Percentiles rank a stretch among this genome's conserved stretches.
phyloP scores from a whole-genome alignment of 2,888 invertebrate species.

The Pogonocherus hispidulus region DNA sequence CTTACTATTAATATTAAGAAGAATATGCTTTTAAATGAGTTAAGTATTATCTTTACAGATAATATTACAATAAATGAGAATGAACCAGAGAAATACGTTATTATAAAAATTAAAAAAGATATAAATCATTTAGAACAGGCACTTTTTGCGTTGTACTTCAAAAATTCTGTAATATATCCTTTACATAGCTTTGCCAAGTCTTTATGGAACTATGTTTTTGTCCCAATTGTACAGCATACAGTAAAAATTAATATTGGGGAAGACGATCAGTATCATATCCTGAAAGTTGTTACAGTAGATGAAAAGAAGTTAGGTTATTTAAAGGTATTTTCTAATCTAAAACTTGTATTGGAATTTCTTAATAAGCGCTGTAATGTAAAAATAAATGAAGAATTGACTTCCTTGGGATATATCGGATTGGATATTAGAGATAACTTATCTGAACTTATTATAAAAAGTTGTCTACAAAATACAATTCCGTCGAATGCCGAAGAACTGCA shows the following conservation, averaged over 20 bases:
- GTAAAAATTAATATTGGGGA: conserved; percentile 28
- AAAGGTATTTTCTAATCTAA: conserved; percentile 73
- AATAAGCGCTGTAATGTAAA: conserved; percentile 71
- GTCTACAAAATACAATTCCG: conserved; percentile 83
- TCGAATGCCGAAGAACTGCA: conserved; percentile 80
- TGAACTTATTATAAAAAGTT: conserved; percentile 78
- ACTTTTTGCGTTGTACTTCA: conserved; percentile 62
- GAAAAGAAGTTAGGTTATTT: conserved; percentile 69
- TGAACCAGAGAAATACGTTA: conserved; percentile 62
- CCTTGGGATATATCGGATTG: conserved; percentile 73
- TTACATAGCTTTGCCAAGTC: conserved; percentile 73
- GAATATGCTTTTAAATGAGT: conserved; percentile 68
- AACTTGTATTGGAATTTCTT: conserved; percentile 73
- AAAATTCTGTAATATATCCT: conserved; percentile 66
- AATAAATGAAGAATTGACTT: conserved; percentile 66
- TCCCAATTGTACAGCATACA: conserved; percentile 71
- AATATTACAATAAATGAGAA: conserved; percentile 68
- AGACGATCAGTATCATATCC: conserved; percentile 24
- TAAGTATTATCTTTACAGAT: conserved; percentile 70
- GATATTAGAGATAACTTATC: conserved; percentile 75
- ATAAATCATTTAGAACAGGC: conserved; percentile 67
- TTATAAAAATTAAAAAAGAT: conserved; percentile 64
- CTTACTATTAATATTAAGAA: conserved; percentile 69
- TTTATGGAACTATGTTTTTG: conserved; percentile 73
- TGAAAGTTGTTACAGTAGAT: conserved; percentile 63